A percentile compares a stretch with the other conserved stretches of the same genome.
phyloP scores from a whole-genome alignment of 2,113 vertebrate genomes.

The Cygnus atratus region DNA sequence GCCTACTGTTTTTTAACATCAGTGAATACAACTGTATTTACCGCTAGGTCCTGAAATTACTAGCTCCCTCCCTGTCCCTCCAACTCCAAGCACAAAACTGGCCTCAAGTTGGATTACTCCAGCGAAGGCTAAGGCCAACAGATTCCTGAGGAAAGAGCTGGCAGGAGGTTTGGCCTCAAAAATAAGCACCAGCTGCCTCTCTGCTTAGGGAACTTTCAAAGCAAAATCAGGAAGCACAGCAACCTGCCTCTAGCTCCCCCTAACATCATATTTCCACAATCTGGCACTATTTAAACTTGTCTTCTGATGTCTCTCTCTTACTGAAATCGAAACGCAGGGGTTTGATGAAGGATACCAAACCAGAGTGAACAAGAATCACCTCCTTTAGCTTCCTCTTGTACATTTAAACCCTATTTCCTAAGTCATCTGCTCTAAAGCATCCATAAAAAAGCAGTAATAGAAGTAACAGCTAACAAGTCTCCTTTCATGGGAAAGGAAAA shows the following conservation, averaged over 20 bases:
- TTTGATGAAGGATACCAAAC: neutral
- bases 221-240: too few species aligned
- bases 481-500: neutral
- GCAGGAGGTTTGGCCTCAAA: neutral
- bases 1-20: rapidly evolving
- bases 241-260: neutral
- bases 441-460: neutral
- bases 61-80: neutral
- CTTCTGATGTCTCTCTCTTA: neutral
- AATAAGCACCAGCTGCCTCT: neutral
- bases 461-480: neutral
- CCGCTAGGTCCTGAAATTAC: too few species aligned
- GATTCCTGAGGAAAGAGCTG: neutral
- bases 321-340: neutral
- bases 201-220: neutral
- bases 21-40: too few species aligned
- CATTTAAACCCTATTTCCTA: neutral
- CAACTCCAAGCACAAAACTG: neutral
- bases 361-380: neutral
- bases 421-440: neutral
- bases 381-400: neutral
- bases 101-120: neutral
- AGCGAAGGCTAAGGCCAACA: neutral
- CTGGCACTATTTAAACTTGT: too few species aligned
- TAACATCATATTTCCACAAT: rapidly evolving